Percentiles rank a stretch among this genome's conserved stretches.
These are phyloP conservation scores for Platanista minor DNA, from an alignment of 2,113 vertebrate genomes.

Conservation along the genomic window DNA sequence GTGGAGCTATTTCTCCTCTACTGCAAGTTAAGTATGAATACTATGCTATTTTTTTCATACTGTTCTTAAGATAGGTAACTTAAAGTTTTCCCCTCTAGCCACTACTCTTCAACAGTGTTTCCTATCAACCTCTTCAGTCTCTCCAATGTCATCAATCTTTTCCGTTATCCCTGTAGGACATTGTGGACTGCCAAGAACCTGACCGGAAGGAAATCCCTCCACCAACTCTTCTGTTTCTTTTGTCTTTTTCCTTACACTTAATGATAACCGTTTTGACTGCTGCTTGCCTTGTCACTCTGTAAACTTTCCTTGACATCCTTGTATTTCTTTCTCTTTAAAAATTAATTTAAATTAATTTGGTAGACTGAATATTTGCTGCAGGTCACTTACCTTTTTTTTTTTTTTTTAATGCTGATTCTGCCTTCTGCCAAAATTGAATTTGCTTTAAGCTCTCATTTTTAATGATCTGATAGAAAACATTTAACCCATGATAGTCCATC, in stretches of 20 bases:
- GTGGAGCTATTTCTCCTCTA: not conserved
- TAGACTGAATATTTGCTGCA: not conserved
- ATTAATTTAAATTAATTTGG: not conserved
- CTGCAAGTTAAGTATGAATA: not conserved
- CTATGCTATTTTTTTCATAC: not conserved
- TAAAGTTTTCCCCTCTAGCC: not conserved
- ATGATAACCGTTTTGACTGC: not conserved
- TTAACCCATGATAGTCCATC: not conserved
- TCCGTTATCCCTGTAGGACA: not conserved
- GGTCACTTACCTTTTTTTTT: not conserved
- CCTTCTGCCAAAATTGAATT: not conserved
- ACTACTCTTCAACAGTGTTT: not conserved
- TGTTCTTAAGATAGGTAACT: not conserved
- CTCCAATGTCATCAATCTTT: not conserved
- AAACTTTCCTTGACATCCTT: not conserved
- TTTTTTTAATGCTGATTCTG: not conserved
- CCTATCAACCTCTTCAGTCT: not conserved
- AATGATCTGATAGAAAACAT: not conserved
- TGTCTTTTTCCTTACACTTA: not conserved
- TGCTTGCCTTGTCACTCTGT: not conserved
- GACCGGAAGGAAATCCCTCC: not conserved
- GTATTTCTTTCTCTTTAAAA: constrained; percentile 3
- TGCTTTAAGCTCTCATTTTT: not conserved
- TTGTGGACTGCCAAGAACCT: not conserved
- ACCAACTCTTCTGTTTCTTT: not conserved